Percentiles rank a stretch among this genome's conserved stretches.
Evolutionary conservation across 2,113 vertebrate genomes (phyloP).

Genomic region (Syngnathus scovelli): DNA sequence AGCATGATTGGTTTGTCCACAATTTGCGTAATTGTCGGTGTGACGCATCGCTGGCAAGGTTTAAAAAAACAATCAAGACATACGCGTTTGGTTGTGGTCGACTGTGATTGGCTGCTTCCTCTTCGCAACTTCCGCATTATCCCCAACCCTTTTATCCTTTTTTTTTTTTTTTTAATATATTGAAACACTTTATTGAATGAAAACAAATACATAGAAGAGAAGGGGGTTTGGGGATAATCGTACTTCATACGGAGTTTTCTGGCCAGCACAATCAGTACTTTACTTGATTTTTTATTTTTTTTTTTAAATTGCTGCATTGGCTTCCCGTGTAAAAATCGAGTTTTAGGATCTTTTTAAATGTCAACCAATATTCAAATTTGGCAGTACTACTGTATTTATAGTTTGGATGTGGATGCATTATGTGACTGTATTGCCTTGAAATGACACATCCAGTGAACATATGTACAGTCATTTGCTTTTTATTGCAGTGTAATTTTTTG

Average conservation of each 20-base stretch:
- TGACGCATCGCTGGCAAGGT: background rate
- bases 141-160: no score
- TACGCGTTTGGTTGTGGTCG: background rate
- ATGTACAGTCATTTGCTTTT: background rate
- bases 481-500: slow-evolving; percentile 7
- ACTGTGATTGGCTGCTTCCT: background rate
- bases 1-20: background rate
- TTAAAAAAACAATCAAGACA: background rate
- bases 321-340: no score
- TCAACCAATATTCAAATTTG: background rate
- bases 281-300: no score
- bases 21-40: background rate
- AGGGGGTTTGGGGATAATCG: no score
- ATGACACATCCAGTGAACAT: background rate
- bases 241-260: no score
- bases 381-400: background rate
- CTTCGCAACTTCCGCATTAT: background rate
- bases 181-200: background rate
- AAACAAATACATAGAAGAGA: background rate
- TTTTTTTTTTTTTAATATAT: background rate
- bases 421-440: no score
- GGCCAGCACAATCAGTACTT: no score
- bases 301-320: no score
- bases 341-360: background rate
- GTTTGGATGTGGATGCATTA: background rate